These are phyloP conservation scores for Sebastes taczanowskii DNA, from an alignment of 2,797 vertebrate species.

Conservation along the genomic window DNA sequence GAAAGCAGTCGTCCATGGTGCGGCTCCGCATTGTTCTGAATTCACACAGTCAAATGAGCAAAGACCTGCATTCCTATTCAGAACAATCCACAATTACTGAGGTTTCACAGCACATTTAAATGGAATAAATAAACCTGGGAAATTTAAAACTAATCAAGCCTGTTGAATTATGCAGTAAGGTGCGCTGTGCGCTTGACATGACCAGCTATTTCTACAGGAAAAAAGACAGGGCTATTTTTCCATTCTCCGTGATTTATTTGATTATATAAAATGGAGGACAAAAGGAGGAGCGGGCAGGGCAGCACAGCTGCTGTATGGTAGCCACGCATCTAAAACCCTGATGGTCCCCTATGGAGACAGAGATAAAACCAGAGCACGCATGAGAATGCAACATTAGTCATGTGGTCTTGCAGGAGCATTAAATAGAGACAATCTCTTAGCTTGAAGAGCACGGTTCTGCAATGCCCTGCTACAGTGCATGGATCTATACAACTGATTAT, in stretches of 20 bases:
- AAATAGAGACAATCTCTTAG: conserved; percentile 27
- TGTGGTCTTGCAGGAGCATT: conserved; percentile 43
- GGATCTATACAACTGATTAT: background rate
- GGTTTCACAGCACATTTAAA: conserved; percentile 65
- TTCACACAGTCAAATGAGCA: conserved; percentile 54
- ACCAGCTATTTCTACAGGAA: conserved; percentile 54
- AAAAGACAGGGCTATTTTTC: conserved; percentile 61
- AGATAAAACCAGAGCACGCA: conserved; percentile 65
- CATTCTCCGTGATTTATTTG: conserved; percentile 77
- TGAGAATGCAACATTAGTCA: conserved; percentile 57
- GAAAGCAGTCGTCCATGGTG: conserved; percentile 60
- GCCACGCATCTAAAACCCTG: conserved; percentile 51
- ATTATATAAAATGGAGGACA: conserved; percentile 82
- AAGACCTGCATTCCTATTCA: conserved; percentile 53
- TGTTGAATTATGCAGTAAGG: conserved; percentile 80
- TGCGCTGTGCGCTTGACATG: conserved; percentile 67
- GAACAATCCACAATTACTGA: conserved; percentile 36
- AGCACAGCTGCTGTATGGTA: conserved; percentile 52
- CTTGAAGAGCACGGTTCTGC: conserved; percentile 1
- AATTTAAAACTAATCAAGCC: conserved; percentile 84
- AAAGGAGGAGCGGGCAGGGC: conserved; percentile 68
- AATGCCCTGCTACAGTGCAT: background rate
- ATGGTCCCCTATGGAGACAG: conserved; percentile 58
- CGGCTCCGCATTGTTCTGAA: conserved; percentile 46
- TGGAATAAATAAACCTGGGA: conserved; percentile 73